A percentile compares a stretch with the other conserved stretches of the same genome.
Evolutionary conservation across 2,797 vertebrate species (phyloP).

Genomic region (Argyrosomus regius): DNA sequence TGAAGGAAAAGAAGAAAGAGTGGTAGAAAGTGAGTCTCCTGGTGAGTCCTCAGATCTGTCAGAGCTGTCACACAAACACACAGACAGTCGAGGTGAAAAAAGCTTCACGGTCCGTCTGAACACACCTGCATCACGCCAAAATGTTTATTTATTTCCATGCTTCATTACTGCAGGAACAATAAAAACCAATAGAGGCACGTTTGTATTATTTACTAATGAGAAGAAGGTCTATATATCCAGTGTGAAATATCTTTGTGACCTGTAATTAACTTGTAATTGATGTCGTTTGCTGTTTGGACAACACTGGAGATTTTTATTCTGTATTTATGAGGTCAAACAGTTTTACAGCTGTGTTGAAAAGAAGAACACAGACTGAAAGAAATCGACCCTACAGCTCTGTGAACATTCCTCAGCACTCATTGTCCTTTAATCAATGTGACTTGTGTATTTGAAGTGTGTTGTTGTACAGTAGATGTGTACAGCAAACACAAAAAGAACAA

Average conservation of each 20-base stretch:
- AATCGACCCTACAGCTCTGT: background rate
- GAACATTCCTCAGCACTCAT: background rate
- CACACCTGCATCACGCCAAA: too few species aligned
- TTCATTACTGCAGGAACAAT: background rate
- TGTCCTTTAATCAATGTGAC: background rate
- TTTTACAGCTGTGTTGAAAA: background rate
- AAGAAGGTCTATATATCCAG: background rate
- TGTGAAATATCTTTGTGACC: background rate
- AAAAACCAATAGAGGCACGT: background rate
- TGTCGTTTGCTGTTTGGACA: background rate
- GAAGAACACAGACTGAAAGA: background rate
- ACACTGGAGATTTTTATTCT: background rate
- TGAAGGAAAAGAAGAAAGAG: background rate
- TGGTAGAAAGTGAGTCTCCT: background rate
- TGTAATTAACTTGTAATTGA: too few species aligned
- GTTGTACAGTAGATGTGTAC: background rate
- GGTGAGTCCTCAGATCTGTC: background rate
- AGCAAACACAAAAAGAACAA: slow-evolving; percentile 1
- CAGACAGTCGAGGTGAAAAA: background rate
- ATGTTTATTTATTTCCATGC: background rate
- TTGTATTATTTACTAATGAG: background rate
- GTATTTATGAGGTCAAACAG: background rate
- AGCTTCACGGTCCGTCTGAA: background rate
- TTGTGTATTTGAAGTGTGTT: background rate
- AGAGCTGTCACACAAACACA: background rate